phyloP scores from a whole-genome alignment of 2,888 invertebrate species.

The Epiperipatus broadwayi region DNA sequence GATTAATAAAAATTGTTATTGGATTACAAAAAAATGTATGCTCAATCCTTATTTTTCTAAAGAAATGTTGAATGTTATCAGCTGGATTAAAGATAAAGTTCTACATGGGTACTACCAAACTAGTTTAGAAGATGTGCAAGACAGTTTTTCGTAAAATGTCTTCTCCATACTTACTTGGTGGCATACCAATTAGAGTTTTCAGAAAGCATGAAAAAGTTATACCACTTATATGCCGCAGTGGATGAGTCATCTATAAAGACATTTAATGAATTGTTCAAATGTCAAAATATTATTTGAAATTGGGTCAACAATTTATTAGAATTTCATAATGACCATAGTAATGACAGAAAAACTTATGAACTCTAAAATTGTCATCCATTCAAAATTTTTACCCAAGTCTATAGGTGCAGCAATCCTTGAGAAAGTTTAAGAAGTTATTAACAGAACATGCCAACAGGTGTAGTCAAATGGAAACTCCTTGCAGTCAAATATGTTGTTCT shows the following conservation, averaged over 20 bases:
- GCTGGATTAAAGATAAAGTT: conserved; percentile 94
- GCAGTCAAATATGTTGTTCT: no score
- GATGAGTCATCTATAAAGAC: conserved; percentile 88
- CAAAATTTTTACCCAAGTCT: no score
- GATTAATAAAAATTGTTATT: no score
- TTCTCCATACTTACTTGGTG: conserved; percentile 80
- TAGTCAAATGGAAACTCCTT: no score
- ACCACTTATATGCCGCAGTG: conserved; percentile 72
- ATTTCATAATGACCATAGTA: conserved; percentile 43
- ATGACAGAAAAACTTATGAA: conserved; percentile 19
- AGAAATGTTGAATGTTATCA: conserved; percentile 64
- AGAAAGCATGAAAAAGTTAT: conserved; percentile 78
- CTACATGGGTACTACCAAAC: conserved; percentile 68
- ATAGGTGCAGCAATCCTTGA: no score
- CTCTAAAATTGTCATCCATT: conserved; percentile 19
- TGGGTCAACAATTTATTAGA: conserved; percentile 67
- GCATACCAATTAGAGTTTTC: conserved; percentile 70
- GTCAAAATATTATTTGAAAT: conserved; percentile 42
- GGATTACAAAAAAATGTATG: conserved; percentile 58
- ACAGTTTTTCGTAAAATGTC: conserved; percentile 59
- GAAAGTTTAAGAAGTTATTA: no score
- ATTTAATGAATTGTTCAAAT: conserved; percentile 75
- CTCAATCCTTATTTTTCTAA: conserved; percentile 63
- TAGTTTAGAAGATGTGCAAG: conserved; percentile 62
- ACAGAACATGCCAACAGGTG: no score